Evolutionary conservation across 2,113 vertebrate species (phyloP), one percentile per base, ranked within the genome.

Genomic region (Strix aluco): DNA sequence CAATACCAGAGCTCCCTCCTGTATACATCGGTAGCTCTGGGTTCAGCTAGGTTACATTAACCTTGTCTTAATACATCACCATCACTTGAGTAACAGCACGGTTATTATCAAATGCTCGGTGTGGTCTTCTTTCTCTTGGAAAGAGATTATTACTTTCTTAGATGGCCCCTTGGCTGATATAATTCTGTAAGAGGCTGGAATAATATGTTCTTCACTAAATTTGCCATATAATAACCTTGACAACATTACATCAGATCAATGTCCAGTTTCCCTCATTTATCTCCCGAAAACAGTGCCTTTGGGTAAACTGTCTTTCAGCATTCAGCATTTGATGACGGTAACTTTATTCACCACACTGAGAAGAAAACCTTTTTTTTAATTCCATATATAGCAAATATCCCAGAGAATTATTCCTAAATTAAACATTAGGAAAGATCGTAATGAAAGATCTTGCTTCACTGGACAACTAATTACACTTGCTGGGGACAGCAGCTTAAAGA

Each of bases 401-500:
- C 49, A 91, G 72, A 89, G 52, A 92, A 67, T 92, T 92, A 87
- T 79, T 95, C 52, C 66, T 81, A 79, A 44, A 65, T 84, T 58
- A 92, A 80, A 22, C 73, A 55, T 61, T 61, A 75, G 73, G 57
- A 95, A 85, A 91, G 66, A 86, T 29, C 17, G 34, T 78, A 79
- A 69, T 81, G 65, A 71, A 92, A 94, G 54, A 36, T 57, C 61
- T 67, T 75, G 40, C 95, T 87, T 94, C 73, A 69, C 52, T 85
- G 91, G 70, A 54, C 81, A 89, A 30, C 61, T 83, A 92, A 81
- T 96, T 94, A 57, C 44, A 62, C 65, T 89, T 85, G 34, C 66
- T 89, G 65, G 54, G 27, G 30, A 66, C 69, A 81, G 65, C 88
- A 88, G 67, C 46, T 55, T 88, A 80, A 93, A 94, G 88, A 96